Percentiles rank a stretch among this genome's conserved stretches.
Evolutionary conservation across 2,888 invertebrate species (phyloP).

Genomic region (Latrodectus hesperus): DNA sequence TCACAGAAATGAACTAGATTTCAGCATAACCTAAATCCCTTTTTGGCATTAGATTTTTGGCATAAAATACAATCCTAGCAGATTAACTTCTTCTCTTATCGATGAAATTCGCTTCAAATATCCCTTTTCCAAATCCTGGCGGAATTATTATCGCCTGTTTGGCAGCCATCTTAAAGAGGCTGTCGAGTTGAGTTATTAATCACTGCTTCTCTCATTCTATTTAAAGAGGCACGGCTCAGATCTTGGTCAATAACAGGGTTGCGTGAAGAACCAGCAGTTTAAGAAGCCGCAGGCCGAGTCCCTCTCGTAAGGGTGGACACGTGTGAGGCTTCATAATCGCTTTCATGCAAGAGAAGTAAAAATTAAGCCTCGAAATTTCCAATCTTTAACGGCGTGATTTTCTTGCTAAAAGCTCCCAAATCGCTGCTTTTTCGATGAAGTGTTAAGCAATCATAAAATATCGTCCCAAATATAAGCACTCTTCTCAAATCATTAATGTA

Average conservation of each 20-base stretch:
- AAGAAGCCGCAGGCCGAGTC: background rate
- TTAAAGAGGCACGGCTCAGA: constrained; percentile 8
- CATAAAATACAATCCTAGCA: background rate
- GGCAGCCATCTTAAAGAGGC: constrained; percentile 23
- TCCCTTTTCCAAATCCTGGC: background rate
- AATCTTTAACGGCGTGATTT: too few species aligned
- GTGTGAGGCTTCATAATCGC: background rate
- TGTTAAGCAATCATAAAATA: too few species aligned
- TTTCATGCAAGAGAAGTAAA: background rate
- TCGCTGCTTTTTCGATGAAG: too few species aligned
- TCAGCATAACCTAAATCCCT: background rate
- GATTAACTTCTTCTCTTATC: background rate
- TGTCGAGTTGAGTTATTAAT: constrained; percentile 21
- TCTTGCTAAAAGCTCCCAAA: too few species aligned
- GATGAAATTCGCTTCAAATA: constrained; percentile 4
- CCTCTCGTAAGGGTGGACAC: background rate
- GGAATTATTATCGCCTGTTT: constrained; percentile 14
- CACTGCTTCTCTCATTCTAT: constrained; percentile 17
- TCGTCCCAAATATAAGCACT: too few species aligned
- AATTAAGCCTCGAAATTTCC: background rate
- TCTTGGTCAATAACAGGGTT: background rate
- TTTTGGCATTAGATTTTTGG: background rate
- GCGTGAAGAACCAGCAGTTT: constrained; percentile 7
- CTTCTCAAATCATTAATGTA: too few species aligned
- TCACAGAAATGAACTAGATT: too few species aligned